Evolutionary conservation across 1,140 invertebrate species (phyloP), one percentile per base, ranked within the genome.

Genomic region (Scaptomyza pallida): DNA sequence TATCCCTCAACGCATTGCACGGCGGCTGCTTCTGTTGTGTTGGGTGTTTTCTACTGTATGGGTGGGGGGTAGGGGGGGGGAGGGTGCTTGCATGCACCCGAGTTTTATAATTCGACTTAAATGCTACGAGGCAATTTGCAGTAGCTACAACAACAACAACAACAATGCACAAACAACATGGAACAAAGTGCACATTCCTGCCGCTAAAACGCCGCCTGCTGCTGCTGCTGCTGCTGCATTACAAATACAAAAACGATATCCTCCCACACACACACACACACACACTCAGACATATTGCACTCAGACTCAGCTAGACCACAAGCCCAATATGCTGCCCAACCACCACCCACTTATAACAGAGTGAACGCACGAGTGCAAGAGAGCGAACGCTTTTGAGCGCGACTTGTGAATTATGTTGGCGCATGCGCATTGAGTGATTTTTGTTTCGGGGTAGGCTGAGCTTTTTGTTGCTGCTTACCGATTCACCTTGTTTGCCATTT

Each of bases 21-120:
- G 4, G 33, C 33, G 64, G 59, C 43, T 77, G 63, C 61, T 74
- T 47, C 41, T 62, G 41, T 63, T 52, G 41, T 41, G 19, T 57
- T 23, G 48, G 33, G 9, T 30, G 37, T 47, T 59, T 59, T 9
- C 26, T 30, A 30, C 26, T 30, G 16, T 17, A 19, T 10, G 51
- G 10, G 35, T 41, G 44, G 26, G 44, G 6, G 37, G 12, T 13
- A 26, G 70, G 9, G 17, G 0, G n/a, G 26, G 52, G 5, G 10
- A 35, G 33, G 37, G 50, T 37, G 17, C 19, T 37, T 51, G 45
- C 45, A 17, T 56, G 44, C 70, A 35, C 64, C 59, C 59, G 48
- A 65, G 65, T 75, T 88, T 86, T 82, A 86, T 86, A 86, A 86
- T 88, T 86, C 81, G 80, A 79, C 81, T 86, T 85, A 85, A 85